These are phyloP conservation scores for Drosophila subsilvestris DNA, from an alignment of 2,888 invertebrate genomes.

Conservation along the genomic window DNA sequence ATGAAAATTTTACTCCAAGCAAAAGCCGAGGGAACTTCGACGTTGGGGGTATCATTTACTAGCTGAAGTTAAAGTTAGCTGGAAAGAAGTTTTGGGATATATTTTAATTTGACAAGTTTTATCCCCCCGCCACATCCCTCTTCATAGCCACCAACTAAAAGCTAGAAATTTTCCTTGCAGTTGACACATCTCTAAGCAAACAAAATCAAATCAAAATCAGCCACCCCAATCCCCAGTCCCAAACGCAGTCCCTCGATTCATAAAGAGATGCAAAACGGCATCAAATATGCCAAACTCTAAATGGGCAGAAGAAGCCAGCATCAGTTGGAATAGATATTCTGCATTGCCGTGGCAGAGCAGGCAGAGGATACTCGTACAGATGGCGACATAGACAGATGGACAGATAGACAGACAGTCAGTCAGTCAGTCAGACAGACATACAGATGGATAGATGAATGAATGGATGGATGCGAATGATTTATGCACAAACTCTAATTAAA, in stretches of 20 bases:
- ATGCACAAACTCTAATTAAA: slow-evolving; percentile 74
- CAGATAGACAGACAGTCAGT: not conserved
- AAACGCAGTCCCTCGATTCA: slow-evolving; percentile 15
- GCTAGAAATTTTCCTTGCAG: slow-evolving; percentile 16
- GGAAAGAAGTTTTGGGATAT: not conserved
- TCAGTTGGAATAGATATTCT: not conserved
- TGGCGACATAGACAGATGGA: not conserved
- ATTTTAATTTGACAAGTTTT: not conserved
- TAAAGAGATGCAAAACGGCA: slow-evolving; percentile 37
- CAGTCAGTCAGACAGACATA: not conserved
- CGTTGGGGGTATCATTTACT: too few relatives aligned
- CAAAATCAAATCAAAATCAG: slow-evolving; percentile 44
- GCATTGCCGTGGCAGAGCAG: too few relatives aligned
- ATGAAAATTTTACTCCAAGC: not conserved
- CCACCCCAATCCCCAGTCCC: slow-evolving; percentile 1
- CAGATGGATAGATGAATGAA: slow-evolving; percentile 18
- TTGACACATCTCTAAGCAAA: slow-evolving; percentile 37
- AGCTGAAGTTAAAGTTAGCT: too few relatives aligned
- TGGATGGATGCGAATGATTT: slow-evolving; percentile 54
- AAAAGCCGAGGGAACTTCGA: too few relatives aligned
- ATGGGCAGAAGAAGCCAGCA: slow-evolving; percentile 34
- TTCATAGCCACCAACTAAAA: not conserved
- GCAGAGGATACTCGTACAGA: not conserved
- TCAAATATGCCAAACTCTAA: slow-evolving; percentile 43
- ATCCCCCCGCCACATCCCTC: not conserved